Percentiles rank a stretch among this genome's conserved stretches.
Evolutionary conservation across 2,888 invertebrate species (phyloP).

Genomic region (Drosophila percnosoma): DNA sequence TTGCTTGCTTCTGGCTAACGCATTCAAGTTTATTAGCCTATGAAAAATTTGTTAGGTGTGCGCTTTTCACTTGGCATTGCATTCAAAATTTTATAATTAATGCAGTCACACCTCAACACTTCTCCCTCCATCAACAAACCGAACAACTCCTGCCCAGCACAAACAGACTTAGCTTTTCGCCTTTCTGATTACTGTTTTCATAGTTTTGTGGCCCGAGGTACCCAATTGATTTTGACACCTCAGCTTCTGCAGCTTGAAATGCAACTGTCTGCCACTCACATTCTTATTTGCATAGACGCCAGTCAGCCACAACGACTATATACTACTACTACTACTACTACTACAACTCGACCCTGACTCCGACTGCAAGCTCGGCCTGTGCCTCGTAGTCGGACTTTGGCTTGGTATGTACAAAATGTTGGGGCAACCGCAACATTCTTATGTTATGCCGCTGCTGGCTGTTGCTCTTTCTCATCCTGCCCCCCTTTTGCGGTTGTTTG

Average conservation of each 20-base stretch:
- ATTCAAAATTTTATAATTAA: constrained; percentile 78
- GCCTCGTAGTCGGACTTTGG: not conserved
- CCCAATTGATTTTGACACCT: constrained; percentile 53
- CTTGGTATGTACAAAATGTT: constrained; percentile 25
- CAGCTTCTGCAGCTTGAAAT: constrained; percentile 15
- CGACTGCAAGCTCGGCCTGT: not conserved
- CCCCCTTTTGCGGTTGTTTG: constrained; percentile 42
- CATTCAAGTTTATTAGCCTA: constrained; percentile 81
- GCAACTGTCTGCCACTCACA: constrained; percentile 31
- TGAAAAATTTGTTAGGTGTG: constrained; percentile 79
- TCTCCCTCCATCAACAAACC: not conserved
- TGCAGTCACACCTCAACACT: constrained; percentile 59
- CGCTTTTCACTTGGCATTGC: constrained; percentile 71
- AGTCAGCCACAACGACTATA: constrained; percentile 15
- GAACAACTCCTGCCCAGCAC: not conserved
- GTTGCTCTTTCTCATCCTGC: constrained; percentile 20
- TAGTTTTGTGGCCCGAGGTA: constrained; percentile 15
- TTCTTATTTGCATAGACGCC: constrained; percentile 32
- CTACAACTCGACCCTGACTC: constrained; percentile 20
- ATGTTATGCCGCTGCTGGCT: constrained; percentile 35
- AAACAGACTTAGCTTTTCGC: not conserved
- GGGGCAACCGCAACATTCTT: constrained; percentile 63
- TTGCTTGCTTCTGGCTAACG: constrained; percentile 52
- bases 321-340: not conserved
- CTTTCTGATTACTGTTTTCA: constrained; percentile 3